Percentiles rank a stretch among this genome's conserved stretches.
Evolutionary conservation across 2,888 invertebrate genomes (phyloP).

Genomic region (Agrotis segetum): DNA sequence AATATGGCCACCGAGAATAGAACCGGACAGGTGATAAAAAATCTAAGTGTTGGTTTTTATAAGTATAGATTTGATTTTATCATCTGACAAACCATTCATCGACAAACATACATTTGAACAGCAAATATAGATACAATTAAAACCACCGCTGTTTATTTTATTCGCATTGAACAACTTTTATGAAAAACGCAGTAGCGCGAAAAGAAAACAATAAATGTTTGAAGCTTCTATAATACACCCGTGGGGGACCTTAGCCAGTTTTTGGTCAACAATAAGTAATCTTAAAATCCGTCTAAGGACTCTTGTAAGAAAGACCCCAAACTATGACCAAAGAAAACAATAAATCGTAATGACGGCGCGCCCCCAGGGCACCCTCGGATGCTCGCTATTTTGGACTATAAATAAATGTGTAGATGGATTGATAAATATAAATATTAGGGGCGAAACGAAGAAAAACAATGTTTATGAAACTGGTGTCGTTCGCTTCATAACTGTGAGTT

Average conservation of each 20-base stretch:
- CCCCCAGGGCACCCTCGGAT: slow-evolving; percentile 88
- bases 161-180: slow-evolving; percentile 40
- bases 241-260: slow-evolving; percentile 70
- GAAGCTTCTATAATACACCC: slow-evolving; percentile 66
- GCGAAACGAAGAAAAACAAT: slow-evolving; percentile 91
- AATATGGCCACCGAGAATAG: slow-evolving; percentile 63
- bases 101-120: slow-evolving; percentile 18
- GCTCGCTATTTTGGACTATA: slow-evolving; percentile 90
- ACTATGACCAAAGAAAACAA: slow-evolving; percentile 89
- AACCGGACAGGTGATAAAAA: slow-evolving; percentile 28
- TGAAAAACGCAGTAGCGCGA: slow-evolving; percentile 49
- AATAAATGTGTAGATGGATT: slow-evolving; percentile 91
- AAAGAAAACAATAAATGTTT: slow-evolving; percentile 59
- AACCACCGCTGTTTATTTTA: slow-evolving; percentile 43
- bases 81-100: slow-evolving; percentile 18
- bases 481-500: slow-evolving; percentile 91
- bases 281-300: slow-evolving; percentile 81
- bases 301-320: slow-evolving; percentile 78
- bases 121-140: slow-evolving; percentile 47
- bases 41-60: slow-evolving; percentile 17
- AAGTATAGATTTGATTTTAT: slow-evolving; percentile 22
- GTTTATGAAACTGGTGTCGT: slow-evolving; percentile 91
- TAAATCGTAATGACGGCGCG: slow-evolving; percentile 89
- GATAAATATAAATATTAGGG: slow-evolving; percentile 91
- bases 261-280: slow-evolving; percentile 76